Evolutionary conservation across 2,113 vertebrate genomes (phyloP), one percentile per base, ranked within the genome.

Genomic region (Albula glossodonta): DNA sequence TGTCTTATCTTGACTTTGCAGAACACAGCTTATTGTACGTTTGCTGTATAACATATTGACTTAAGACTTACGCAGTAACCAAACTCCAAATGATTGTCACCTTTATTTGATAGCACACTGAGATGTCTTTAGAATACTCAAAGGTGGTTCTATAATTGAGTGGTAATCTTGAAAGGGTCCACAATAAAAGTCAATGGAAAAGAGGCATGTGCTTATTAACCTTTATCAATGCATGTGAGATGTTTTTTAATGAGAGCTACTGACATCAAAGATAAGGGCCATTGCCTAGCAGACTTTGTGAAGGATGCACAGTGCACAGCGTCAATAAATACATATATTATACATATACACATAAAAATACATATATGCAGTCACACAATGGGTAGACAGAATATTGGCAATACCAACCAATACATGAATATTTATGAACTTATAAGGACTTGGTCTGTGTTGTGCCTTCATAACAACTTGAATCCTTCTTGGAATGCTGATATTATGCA

Each of bases 141-240:
- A 78, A 84, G 77, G 51, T 60, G 51, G 56, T 48, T 85, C 84
- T 79, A 78, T 85, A 85, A 85, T 85, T 78, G 50, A 81, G 78
- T 25, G 79, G 85, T 83, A 78, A 88, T 81, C 70, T 86, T 89
- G 79, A 89, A 83, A 83, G 78, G 8, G 2, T 83, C 77, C 53
- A 25, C 83, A 87, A 84, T 81, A 85, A 85, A 66, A 52, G 66
- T 77, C 83, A 80, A 83, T 78, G 4, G 78, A 86, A 81, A 49
- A 78, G 78, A 49, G 56, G 5, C 17, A 5, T 74, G 70, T 5
- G 80, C 78, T 53, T 81, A 84, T 92, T 90, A 90, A 88, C 84
- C 83, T 90, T 86, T 84, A 13, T 82, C 51, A 74, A 48, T 57
- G 79, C 57, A 70, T 50, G 77, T 57, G 52, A 79, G 77, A 85